These are phyloP conservation scores for Sphenodon punctatus DNA, from an alignment of 2,797 vertebrate genomes.

Conservation along the genomic window DNA sequence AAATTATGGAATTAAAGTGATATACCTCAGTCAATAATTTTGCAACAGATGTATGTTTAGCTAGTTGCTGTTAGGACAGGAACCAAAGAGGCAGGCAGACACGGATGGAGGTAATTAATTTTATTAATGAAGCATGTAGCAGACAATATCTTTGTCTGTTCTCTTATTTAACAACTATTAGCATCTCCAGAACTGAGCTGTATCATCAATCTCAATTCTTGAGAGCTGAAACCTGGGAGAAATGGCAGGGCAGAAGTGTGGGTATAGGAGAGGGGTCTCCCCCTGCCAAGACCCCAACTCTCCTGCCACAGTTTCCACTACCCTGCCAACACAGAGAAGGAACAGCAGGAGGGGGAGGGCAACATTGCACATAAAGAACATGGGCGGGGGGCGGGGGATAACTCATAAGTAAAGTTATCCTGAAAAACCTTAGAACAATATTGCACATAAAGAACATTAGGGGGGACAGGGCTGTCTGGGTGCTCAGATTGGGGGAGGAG, in stretches of 20 bases:
- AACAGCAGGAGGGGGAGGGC: no score
- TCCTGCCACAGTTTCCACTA: no score
- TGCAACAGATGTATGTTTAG: not conserved
- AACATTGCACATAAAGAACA: no score
- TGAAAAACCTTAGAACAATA: no score
- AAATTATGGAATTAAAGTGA: not conserved
- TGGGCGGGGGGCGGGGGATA: no score
- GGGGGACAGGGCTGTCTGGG: no score
- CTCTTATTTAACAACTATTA: not conserved
- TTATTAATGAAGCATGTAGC: not conserved
- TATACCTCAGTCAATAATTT: conserved; percentile 15
- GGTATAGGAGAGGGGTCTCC: no score
- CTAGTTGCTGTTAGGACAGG: not conserved
- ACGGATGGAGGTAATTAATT: not conserved
- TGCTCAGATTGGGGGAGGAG: no score
- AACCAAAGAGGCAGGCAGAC: not conserved
- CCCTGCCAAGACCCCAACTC: no score
- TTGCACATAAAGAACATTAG: no score
- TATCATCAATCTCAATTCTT: not conserved
- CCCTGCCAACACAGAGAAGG: no score
- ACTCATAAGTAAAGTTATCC: no score
- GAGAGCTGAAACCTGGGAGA: not conserved
- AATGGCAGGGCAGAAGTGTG: not conserved
- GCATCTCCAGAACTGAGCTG: not conserved
- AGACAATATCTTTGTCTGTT: not conserved